Percentiles rank a stretch among this genome's conserved stretches.
Evolutionary conservation across 2,888 invertebrate species (phyloP).

Genomic region (Galerucella pusilla): DNA sequence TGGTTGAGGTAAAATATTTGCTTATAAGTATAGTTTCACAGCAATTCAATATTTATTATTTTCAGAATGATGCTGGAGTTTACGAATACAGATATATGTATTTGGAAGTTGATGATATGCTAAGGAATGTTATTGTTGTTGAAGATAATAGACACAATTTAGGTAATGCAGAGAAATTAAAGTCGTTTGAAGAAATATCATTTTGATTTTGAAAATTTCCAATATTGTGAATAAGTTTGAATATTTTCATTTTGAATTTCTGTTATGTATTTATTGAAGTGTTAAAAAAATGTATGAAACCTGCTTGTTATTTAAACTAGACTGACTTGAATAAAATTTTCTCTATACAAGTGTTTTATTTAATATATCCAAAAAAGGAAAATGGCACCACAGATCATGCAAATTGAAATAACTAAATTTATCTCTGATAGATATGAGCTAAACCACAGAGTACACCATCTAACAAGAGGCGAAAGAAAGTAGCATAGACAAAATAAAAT

Average conservation of each 20-base stretch:
- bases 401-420: too few relatives aligned
- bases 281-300: too few relatives aligned
- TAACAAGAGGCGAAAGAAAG: too few relatives aligned
- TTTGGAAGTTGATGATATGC: conserved; percentile 84
- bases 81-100: conserved; percentile 86
- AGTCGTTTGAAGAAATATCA: conserved; percentile 41
- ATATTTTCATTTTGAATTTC: too few relatives aligned
- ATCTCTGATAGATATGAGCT: too few relatives aligned
- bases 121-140: conserved; percentile 78
- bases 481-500: too few relatives aligned
- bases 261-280: too few relatives aligned
- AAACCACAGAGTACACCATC: too few relatives aligned
- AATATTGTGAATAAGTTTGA: neutral
- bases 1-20: conserved; percentile 74
- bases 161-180: conserved; percentile 16
- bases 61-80: conserved; percentile 79
- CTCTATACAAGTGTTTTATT: neutral
- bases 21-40: too few relatives aligned
- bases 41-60: conserved; percentile 50
- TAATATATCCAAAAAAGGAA: too few relatives aligned
- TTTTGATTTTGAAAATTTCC: conserved; percentile 21
- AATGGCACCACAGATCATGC: too few relatives aligned
- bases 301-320: neutral
- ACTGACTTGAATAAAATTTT: neutral
- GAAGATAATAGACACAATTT: conserved; percentile 81